Conservation (phyloP, 2,888 invertebrate species). For the Stomorhina lunata region DNA sequence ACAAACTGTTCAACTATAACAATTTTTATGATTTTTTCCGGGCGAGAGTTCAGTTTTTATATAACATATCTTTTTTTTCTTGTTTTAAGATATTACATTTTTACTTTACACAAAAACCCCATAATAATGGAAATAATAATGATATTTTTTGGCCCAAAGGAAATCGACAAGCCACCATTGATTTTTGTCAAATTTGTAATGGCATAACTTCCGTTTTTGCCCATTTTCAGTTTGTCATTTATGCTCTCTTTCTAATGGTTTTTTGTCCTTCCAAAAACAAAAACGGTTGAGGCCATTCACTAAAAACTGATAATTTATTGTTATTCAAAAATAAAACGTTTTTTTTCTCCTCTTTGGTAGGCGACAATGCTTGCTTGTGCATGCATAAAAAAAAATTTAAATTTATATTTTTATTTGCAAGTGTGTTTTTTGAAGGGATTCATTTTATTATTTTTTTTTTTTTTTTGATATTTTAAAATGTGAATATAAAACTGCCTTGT, state of each 20-base stretch:
- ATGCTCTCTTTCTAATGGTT: background rate
- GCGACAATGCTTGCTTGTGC: constrained; percentile 35
- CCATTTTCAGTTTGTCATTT: constrained; percentile 5
- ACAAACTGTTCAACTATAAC: constrained; percentile 62
- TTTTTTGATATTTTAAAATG: constrained; percentile 10
- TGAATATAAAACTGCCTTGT: constrained; percentile 26
- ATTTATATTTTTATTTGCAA: constrained; percentile 28
- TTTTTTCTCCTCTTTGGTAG: too few relatives aligned
- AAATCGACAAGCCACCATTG: constrained; percentile 64
- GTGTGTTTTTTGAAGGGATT: too few relatives aligned
- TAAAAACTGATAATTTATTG: constrained; percentile 64
- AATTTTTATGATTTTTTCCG: constrained; percentile 61
- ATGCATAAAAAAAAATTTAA: constrained; percentile 1
- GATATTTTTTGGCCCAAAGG: constrained; percentile 52
- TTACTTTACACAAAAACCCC: background rate
- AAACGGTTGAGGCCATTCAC: constrained; percentile 51
- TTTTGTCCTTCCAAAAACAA: constrained; percentile 38
- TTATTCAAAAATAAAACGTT: constrained; percentile 61
- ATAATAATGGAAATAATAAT: constrained; percentile 39
- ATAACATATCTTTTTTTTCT: constrained; percentile 36
- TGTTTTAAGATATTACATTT: constrained; percentile 4
- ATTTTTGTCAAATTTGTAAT: constrained; percentile 63
- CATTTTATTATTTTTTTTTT: background rate
- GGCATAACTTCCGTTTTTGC: constrained; percentile 58
- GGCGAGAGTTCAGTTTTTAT: constrained; percentile 47